A percentile compares a stretch with the other conserved stretches of the same genome.
phyloP scores from a whole-genome alignment of 2,888 invertebrate species.

The Xestia sexstrigata region DNA sequence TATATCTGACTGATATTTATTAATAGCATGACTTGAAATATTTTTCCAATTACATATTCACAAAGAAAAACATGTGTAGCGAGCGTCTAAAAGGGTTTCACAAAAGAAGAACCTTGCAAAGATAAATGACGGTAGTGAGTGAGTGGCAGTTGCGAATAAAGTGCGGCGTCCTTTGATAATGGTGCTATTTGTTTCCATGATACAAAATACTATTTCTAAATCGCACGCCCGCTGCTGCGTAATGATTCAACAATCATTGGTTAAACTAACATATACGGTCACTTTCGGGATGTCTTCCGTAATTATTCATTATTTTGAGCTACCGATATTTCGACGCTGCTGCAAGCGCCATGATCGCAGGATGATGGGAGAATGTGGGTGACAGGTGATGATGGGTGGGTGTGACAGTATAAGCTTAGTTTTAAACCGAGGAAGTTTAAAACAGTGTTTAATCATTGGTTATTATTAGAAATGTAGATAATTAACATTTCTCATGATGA shows the following conservation, averaged over 20 bases:
- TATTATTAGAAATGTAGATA: neutral
- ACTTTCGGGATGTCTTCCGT: too few relatives aligned
- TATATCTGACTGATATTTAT: neutral
- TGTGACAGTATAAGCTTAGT: too few relatives aligned
- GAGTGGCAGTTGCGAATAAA: constrained; percentile 39
- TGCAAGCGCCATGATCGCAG: too few relatives aligned
- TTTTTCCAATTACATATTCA: constrained; percentile 49
- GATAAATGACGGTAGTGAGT: constrained; percentile 48
- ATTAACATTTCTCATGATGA: neutral
- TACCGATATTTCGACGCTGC: too few relatives aligned
- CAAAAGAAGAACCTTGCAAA: constrained; percentile 33
- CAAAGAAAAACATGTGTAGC: constrained; percentile 33
- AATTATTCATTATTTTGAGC: too few relatives aligned
- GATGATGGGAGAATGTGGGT: too few relatives aligned
- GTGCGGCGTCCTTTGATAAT: constrained; percentile 20
- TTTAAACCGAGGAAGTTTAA: too few relatives aligned
- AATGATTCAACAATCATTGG: neutral
- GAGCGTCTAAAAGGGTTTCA: constrained; percentile 43
- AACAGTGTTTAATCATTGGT: neutral
- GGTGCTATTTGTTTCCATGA: constrained; percentile 17
- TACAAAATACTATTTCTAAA: neutral
- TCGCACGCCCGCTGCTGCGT: constrained; percentile 10
- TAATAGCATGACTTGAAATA: constrained; percentile 20
- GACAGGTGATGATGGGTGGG: too few relatives aligned
- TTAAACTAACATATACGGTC: too few relatives aligned